These are phyloP conservation scores for Drosophila serrata DNA, from an alignment of 1,140 invertebrate species.

Conservation along the genomic window DNA sequence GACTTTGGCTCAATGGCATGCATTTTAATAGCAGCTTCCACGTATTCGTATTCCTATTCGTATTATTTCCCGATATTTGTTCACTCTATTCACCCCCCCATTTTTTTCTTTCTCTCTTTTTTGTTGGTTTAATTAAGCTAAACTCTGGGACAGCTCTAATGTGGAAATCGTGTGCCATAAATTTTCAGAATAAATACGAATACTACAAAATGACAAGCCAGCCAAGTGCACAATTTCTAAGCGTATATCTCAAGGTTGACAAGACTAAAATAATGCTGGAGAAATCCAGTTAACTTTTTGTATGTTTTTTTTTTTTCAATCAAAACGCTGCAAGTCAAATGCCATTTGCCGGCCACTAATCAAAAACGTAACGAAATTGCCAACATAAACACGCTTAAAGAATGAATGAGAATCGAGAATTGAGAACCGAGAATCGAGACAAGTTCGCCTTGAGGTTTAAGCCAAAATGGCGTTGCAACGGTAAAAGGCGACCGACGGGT, in stretches of 20 bases:
- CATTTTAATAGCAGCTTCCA: constrained; percentile 59
- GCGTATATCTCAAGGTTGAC: constrained; percentile 66
- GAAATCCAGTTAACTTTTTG: constrained; percentile 72
- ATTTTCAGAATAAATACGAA: constrained; percentile 58
- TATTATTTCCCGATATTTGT: constrained; percentile 31
- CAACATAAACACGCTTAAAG: constrained; percentile 77
- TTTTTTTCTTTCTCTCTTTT: constrained; percentile 11
- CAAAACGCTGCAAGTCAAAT: constrained; percentile 74
- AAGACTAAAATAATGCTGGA: constrained; percentile 46
- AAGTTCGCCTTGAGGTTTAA: constrained; percentile 78
- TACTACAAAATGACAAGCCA: constrained; percentile 53
- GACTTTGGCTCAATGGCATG: constrained; percentile 67
- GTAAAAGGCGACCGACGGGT: constrained; percentile 55
- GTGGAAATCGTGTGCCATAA: constrained; percentile 80
- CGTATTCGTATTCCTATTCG: constrained; percentile 12
- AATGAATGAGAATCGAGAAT: constrained; percentile 51
- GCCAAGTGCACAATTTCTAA: constrained; percentile 79
- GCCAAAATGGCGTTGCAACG: constrained; percentile 81
- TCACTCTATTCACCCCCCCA: neutral
- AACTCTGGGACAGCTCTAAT: constrained; percentile 57
- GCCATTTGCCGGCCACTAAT: constrained; percentile 82
- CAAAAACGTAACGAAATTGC: constrained; percentile 81
- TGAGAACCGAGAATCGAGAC: constrained; percentile 43
- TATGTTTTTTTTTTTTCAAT: constrained; percentile 35
- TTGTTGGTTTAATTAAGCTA: constrained; percentile 64